Conservation (phyloP, 2,888 invertebrate genomes). For the Tanytarsus gracilentus region DNA sequence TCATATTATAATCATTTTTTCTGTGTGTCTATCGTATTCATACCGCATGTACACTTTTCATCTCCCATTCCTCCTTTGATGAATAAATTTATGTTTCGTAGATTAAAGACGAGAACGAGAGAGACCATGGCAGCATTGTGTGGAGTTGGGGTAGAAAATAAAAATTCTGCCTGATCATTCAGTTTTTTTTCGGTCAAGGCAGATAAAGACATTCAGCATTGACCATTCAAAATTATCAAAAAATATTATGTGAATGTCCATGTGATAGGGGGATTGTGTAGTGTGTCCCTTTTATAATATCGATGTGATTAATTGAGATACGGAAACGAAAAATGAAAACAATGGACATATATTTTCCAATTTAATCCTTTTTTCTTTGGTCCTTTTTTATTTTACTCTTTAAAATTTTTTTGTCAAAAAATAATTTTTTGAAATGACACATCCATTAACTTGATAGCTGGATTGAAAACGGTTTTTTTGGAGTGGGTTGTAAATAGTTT, state of each 20-base stretch:
- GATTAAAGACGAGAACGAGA: constrained; percentile 12
- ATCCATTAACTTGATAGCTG: no score
- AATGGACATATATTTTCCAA: constrained; percentile 27
- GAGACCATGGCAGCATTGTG: background rate
- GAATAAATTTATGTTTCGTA: constrained; percentile 26
- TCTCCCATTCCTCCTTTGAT: constrained; percentile 10
- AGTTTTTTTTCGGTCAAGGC: no score
- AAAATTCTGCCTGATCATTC: constrained; percentile 7
- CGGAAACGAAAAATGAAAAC: constrained; percentile 19
- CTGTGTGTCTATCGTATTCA: constrained; percentile 13
- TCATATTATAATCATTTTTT: constrained; percentile 20
- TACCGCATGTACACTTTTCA: no score
- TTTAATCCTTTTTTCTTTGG: no score
- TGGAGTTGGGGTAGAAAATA: background rate
- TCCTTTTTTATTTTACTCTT: no score
- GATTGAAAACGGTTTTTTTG: no score
- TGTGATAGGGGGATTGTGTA: background rate
- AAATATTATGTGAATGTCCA: background rate
- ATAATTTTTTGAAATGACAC: background rate
- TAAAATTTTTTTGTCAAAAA: background rate
- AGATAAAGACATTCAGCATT: constrained; percentile 1
- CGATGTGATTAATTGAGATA: constrained; percentile 29
- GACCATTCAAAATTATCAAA: constrained; percentile 17
- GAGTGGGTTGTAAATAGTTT: no score
- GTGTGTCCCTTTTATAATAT: constrained; percentile 9